Conservation (phyloP, 2,113 vertebrate species). For the Neodon shergylaensis region DNA sequence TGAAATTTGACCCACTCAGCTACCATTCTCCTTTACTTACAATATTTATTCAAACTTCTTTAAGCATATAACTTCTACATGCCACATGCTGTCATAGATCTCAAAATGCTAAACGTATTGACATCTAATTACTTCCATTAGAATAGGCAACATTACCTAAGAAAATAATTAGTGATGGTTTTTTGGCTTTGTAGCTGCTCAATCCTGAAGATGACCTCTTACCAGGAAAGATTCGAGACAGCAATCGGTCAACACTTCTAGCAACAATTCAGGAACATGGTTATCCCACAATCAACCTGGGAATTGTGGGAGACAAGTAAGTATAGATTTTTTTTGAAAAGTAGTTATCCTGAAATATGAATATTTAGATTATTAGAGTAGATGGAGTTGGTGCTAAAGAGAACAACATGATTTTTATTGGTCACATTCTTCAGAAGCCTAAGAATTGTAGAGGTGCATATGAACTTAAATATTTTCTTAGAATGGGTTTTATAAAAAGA, state of each 20-base stretch:
- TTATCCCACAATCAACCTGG: slow-evolving; percentile 99
- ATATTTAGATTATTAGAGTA: slow-evolving; percentile 34
- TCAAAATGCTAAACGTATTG: background rate
- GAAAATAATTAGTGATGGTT: slow-evolving; percentile 72
- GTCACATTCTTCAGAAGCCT: slow-evolving; percentile 42
- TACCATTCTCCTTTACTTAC: background rate
- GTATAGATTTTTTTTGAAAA: slow-evolving; percentile 81
- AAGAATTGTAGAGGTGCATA: background rate
- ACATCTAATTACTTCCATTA: slow-evolving; percentile 28
- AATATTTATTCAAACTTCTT: slow-evolving; percentile 47
- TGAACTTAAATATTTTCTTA: slow-evolving; percentile 34
- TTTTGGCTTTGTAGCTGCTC: slow-evolving; percentile 89
- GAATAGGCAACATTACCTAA: slow-evolving; percentile 50
- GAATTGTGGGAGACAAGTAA: slow-evolving; percentile 99
- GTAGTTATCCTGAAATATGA: slow-evolving; percentile 39
- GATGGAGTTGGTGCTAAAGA: slow-evolving; percentile 44
- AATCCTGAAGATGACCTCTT: slow-evolving; percentile 98
- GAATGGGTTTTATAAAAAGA: slow-evolving; percentile 2
- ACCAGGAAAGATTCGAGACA: slow-evolving; percentile 98
- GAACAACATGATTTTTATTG: background rate
- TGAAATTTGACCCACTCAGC: slow-evolving; percentile 31
- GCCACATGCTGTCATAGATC: background rate
- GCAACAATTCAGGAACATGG: slow-evolving; percentile 99
- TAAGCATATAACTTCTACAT: background rate
- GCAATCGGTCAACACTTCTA: slow-evolving; percentile 97